Base-by-base conservation (phyloP, 2,888 invertebrate species). In the Nephrocerus scutellatus region DNA sequence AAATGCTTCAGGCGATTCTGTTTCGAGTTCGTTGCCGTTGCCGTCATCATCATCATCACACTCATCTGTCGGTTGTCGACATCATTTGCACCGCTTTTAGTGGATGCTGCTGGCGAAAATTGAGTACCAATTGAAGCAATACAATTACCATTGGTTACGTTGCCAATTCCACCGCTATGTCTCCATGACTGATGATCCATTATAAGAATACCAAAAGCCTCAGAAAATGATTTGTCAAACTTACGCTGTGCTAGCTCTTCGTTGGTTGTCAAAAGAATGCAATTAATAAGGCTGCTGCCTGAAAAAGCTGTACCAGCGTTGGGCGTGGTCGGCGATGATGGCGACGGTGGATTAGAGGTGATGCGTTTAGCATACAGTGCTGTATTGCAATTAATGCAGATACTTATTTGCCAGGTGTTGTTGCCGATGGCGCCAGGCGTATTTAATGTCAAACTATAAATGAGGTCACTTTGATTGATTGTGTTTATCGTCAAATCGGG, bases 201-300 rank as follows among this genome's bases (percentile, higher is more conserved):
- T 49, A 86, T 73, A 45, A 84, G 63, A 56, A 87, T 70, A 53
- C 79, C 77, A 64, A 83, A 87, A 32, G 80, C 75, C 46, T 78
- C 73, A 36, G 88, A 89, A 65, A 75, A 85, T 48, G 74, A 74
- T 46, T 74, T 77, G 55, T 76, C 75, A 43, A 72, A 71, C 57
- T 76, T 79, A 47, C 82, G 66, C 55, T 70, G 72, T 29, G 72
- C 68, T 51, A 84, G 70, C 53, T 74, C 73, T 44, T 78, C 76
- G 48, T 70, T 62, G 56, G 74, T 75, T 45, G 73, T 76, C 32
- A 61, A 30, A 42, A 68, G 52, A 32, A 54, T 47, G 37, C 53
- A 49, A 48, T 65, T 63, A 15, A 66, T 51, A 39, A 66, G 51
- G n/a, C n/a, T n/a, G n/a, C n/a, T n/a, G n/a, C n/a, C n/a, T n/a